Conservation (phyloP, 1,140 invertebrate species). For the Hylaeus volcanicus region DNA sequence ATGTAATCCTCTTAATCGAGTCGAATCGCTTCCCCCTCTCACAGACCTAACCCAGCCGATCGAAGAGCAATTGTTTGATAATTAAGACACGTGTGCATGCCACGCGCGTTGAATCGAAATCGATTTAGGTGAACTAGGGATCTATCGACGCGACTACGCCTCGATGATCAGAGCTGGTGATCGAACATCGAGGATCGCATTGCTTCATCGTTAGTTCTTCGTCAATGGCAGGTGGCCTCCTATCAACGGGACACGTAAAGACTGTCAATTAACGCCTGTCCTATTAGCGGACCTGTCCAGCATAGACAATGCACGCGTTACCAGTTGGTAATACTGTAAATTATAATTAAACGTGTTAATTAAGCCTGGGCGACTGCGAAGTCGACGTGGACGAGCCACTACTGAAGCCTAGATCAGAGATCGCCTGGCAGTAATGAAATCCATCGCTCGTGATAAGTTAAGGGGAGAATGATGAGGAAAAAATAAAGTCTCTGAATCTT, state of each 20-base stretch:
- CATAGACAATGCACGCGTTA: conserved; percentile 26
- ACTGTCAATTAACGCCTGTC: conserved; percentile 30
- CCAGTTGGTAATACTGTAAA: conserved; percentile 47
- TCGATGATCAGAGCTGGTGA: not conserved
- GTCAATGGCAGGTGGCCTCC: not conserved
- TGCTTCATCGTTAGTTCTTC: conserved; percentile 15
- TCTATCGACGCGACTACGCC: no score
- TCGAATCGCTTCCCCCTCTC: no score
- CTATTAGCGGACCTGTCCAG: conserved; percentile 28
- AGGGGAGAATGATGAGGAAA: no score
- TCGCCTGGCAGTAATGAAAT: no score
- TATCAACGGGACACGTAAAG: conserved; percentile 23
- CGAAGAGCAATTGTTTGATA: not conserved
- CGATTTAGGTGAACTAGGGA: no score
- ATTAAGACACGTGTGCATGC: conserved; percentile 26
- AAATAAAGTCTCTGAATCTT: no score
- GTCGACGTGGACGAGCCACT: not conserved
- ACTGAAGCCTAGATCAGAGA: no score
- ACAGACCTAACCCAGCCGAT: no score
- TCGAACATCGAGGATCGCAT: not conserved
- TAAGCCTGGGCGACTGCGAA: conserved; percentile 3
- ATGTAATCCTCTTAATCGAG: no score
- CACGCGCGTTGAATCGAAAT: conserved; percentile 7
- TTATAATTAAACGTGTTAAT: conserved; percentile 45
- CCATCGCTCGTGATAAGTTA: no score